A percentile compares a stretch with the other conserved stretches of the same genome.
Conservation (phyloP, 2,888 invertebrate genomes). For the Ectemnius lituratus region DNA sequence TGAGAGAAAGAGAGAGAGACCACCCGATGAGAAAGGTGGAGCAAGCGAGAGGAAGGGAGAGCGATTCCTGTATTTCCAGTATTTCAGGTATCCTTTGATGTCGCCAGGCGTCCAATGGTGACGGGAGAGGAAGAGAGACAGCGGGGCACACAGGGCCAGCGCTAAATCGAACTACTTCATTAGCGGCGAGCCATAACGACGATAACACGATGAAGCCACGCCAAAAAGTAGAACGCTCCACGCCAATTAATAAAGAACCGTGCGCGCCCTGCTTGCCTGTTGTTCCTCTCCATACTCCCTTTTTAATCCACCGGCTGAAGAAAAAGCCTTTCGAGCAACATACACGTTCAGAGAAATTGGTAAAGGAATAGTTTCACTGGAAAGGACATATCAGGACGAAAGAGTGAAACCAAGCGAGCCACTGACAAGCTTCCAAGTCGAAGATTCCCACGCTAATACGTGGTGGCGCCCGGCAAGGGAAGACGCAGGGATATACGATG, state of each 20-base stretch:
- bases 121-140: not conserved
- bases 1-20: not conserved
- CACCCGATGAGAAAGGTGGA: constrained; percentile 29
- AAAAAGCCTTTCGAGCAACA: too few relatives aligned
- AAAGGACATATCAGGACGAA: constrained; percentile 25
- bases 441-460: constrained; percentile 15
- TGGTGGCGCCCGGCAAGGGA: not conserved
- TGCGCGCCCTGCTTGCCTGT: not conserved
- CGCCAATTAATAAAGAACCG: constrained; percentile 33
- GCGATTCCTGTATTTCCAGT: constrained; percentile 51
- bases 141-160: constrained; percentile 16
- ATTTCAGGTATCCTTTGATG: constrained; percentile 36
- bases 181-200: constrained; percentile 33
- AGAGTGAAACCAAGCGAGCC: not conserved
- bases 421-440: not conserved
- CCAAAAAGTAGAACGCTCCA: constrained; percentile 24
- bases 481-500: not conserved
- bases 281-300: not conserved
- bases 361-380: not conserved
- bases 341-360: too few relatives aligned
- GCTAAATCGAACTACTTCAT: constrained; percentile 44
- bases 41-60: not conserved
- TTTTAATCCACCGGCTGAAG: too few relatives aligned
- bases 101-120: constrained; percentile 17
- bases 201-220: constrained; percentile 19